Evolutionary conservation across 2,888 invertebrate genomes (phyloP).

Genomic region (Anthophora plumipes): DNA sequence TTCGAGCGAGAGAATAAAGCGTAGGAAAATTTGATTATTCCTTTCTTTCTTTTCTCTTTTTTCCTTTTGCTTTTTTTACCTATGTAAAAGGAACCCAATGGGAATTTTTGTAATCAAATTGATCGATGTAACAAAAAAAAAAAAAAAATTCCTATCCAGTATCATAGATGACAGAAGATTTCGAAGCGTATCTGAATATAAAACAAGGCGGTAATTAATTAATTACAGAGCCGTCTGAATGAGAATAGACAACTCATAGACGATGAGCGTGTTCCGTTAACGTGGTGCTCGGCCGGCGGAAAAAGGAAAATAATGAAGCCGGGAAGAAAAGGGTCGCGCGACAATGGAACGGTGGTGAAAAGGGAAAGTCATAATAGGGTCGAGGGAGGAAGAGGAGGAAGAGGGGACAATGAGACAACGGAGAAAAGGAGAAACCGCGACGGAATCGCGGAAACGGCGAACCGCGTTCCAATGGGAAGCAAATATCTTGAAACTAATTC

Average conservation of each 20-base stretch:
- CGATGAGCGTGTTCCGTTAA: slow-evolving; percentile 2
- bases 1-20: not conserved
- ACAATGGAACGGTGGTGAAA: slow-evolving; percentile 29
- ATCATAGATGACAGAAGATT: not conserved
- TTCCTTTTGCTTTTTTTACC: no score
- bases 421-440: slow-evolving; percentile 30
- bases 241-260: slow-evolving; percentile 1
- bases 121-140: no score
- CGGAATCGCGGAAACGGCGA: slow-evolving; percentile 31
- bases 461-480: slow-evolving; percentile 24
- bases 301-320: slow-evolving; percentile 42
- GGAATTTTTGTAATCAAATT: no score
- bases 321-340: slow-evolving; percentile 24
- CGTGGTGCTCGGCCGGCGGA: not conserved
- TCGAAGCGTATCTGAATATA: not conserved
- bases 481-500: slow-evolving; percentile 39
- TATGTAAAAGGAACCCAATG: no score
- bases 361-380: slow-evolving; percentile 35
- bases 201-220: slow-evolving; percentile 3
- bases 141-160: no score
- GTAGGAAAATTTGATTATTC: no score
- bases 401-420: slow-evolving; percentile 13
- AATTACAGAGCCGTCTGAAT: slow-evolving; percentile 1
- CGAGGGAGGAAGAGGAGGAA: not conserved
- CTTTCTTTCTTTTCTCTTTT: no score